Conservation (phyloP, 2,888 invertebrate species). For the Morinoia aosen region DNA sequence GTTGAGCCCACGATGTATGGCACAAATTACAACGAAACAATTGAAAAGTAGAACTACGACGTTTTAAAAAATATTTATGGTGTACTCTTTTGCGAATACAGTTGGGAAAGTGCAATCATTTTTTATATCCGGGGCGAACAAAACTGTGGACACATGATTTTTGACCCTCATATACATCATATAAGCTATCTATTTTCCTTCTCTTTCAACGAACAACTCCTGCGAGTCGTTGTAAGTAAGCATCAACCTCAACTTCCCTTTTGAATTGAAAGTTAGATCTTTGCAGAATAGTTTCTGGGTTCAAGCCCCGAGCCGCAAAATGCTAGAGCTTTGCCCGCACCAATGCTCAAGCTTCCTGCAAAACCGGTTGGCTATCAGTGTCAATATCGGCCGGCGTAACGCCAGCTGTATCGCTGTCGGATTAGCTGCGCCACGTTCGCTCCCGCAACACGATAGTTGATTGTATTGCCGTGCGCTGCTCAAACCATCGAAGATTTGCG, state of each 20-base stretch:
- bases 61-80: neutral
- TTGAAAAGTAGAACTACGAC: neutral
- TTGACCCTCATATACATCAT: neutral
- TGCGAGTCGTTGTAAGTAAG: neutral
- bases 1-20: neutral
- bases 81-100: too few species aligned
- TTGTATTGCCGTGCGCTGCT: neutral
- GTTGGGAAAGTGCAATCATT: neutral
- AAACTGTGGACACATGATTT: neutral
- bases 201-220: neutral
- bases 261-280: neutral
- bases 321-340: slow-evolving; percentile 23
- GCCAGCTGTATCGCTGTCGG: slow-evolving; percentile 42
- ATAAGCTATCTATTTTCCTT: neutral
- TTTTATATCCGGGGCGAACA: neutral
- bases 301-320: slow-evolving; percentile 3
- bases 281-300: neutral
- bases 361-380: slow-evolving; percentile 51
- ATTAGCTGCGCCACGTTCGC: slow-evolving; percentile 8
- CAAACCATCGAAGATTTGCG: neutral
- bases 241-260: neutral
- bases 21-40: neutral
- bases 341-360: slow-evolving; percentile 38
- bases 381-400: slow-evolving; percentile 42
- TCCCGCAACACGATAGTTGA: neutral